phyloP scores from a whole-genome alignment of 2,113 vertebrate species.

The Podarcis muralis region DNA sequence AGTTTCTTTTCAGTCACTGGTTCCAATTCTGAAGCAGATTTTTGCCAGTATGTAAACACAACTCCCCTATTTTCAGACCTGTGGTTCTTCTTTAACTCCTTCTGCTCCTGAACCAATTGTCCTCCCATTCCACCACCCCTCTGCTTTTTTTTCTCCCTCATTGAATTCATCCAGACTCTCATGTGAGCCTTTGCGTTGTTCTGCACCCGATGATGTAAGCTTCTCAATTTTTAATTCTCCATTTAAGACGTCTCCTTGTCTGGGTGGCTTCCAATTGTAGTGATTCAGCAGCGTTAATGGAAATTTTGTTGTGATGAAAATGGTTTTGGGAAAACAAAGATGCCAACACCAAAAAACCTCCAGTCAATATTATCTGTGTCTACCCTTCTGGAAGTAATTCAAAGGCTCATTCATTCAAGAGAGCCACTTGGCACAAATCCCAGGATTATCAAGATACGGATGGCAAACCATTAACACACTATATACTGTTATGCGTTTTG shows the following conservation, averaged over 20 bases:
- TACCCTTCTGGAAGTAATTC: slow-evolving; percentile 17
- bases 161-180: not conserved
- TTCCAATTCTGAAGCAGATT: not conserved
- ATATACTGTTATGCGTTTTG: slow-evolving; percentile 16
- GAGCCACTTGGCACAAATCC: not conserved
- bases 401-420: not conserved
- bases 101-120: not conserved
- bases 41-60: not conserved
- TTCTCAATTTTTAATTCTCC: not conserved
- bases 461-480: slow-evolving; percentile 23
- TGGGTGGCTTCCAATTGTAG: not conserved
- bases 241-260: not conserved
- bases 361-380: not conserved
- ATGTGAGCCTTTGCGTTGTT: not conserved
- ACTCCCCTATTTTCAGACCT: not conserved
- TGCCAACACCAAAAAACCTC: no score
- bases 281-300: slow-evolving; percentile 15
- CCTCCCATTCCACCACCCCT: not conserved
- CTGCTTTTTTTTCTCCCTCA: not conserved
- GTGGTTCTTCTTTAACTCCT: not conserved
- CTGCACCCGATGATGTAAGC: not conserved
- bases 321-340: not conserved
- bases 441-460: slow-evolving; percentile 22
- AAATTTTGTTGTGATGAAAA: slow-evolving; percentile 19
- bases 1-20: slow-evolving; percentile 20